Evolutionary conservation across 2,113 vertebrate species (phyloP).

Genomic region (Chinchilla lanigera): DNA sequence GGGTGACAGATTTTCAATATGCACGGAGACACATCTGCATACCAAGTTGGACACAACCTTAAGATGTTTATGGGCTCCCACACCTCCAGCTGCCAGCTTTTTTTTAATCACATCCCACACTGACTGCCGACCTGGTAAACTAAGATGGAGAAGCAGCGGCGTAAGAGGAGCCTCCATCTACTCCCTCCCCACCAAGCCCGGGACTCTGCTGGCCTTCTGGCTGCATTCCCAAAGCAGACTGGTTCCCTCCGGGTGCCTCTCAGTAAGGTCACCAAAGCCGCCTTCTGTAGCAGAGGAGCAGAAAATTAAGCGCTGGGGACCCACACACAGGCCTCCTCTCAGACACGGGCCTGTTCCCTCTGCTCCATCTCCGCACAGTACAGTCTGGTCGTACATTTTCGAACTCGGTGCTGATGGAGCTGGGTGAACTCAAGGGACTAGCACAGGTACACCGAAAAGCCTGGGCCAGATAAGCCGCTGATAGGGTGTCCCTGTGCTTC

Average conservation of each 20-base stretch:
- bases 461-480: conserved; percentile 87
- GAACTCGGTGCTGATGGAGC: conserved; percentile 84
- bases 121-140: neutral
- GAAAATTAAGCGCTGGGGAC: conserved; percentile 37
- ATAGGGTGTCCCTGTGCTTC: conserved; percentile 89
- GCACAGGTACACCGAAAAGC: conserved; percentile 88
- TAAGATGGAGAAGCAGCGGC: neutral
- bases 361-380: neutral
- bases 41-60: neutral
- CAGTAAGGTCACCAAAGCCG: neutral
- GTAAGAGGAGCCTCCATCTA: neutral
- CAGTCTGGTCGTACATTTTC: conserved; percentile 61
- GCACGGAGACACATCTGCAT: neutral
- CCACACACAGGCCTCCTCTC: neutral
- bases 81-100: neutral
- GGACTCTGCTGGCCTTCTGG: neutral
- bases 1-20: neutral
- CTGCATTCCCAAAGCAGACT: neutral
- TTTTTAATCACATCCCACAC: neutral
- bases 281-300: neutral
- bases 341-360: conserved; percentile 31
- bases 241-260: neutral
- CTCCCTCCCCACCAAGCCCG: neutral
- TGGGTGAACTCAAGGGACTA: conserved; percentile 87
- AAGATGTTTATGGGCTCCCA: neutral